Percentiles rank a stretch among this genome's conserved stretches.
phyloP scores from a whole-genome alignment of 2,797 vertebrate genomes.

The Rhynchotus rufescens region DNA sequence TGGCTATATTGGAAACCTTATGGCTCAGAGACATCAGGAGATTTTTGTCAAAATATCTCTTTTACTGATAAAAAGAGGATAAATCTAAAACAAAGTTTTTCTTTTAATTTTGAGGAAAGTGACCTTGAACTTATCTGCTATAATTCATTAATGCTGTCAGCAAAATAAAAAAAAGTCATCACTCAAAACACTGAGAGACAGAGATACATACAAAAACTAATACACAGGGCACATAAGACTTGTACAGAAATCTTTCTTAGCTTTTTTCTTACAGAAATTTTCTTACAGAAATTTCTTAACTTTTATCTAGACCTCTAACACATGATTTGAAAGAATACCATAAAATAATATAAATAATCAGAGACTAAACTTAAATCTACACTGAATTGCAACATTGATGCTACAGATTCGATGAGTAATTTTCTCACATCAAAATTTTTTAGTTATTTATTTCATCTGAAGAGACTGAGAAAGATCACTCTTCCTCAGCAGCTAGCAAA shows the following conservation, averaged over 20 bases:
- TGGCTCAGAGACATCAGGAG: background rate
- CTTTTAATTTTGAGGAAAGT: constrained; percentile 46
- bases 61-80: background rate
- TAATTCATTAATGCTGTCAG: constrained; percentile 14
- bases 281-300: background rate
- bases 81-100: constrained; percentile 25
- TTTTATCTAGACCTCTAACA: background rate
- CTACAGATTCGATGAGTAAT: background rate
- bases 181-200: background rate
- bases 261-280: too few relatives aligned
- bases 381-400: background rate
- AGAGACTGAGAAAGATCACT: background rate
- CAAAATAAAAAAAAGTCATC: constrained; percentile 30
- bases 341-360: background rate
- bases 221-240: background rate
- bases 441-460: fast-evolving
- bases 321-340: background rate
- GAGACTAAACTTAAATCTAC: background rate
- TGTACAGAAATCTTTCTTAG: background rate
- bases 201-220: background rate
- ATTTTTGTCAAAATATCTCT: background rate
- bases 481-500: background rate
- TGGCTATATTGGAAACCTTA: background rate
- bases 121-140: background rate
- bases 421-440: background rate